Conservation (phyloP, 37 sponge, comb jelly and placozoan species). For the Beroe forskalii region DNA sequence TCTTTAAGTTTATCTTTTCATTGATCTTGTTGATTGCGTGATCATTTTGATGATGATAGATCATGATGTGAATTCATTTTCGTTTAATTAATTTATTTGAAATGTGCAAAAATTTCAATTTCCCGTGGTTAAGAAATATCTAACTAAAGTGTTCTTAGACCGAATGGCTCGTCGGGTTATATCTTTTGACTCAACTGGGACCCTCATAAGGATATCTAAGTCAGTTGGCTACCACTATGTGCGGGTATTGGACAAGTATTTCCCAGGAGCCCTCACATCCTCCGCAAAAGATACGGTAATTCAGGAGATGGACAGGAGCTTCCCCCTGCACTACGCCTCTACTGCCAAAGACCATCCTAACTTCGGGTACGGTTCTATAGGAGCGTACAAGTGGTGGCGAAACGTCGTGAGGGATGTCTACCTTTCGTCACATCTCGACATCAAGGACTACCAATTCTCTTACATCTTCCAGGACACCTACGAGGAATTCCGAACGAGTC, state of each 20-base stretch:
- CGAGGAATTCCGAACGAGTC: neutral
- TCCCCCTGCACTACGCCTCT: neutral
- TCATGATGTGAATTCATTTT: no score
- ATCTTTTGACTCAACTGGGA: slow-evolving; percentile 37
- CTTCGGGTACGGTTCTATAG: slow-evolving; percentile 50
- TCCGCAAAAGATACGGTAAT: neutral
- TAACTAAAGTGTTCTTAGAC: no score
- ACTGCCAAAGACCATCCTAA: neutral
- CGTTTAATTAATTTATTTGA: no score
- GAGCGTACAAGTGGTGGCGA: slow-evolving; percentile 7
- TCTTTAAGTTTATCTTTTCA: no score
- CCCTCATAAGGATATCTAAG: slow-evolving; percentile 2
- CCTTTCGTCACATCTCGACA: slow-evolving; percentile 30
- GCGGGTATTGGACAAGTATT: neutral
- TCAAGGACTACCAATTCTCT: slow-evolving; percentile 38
- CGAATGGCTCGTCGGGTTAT: no score
- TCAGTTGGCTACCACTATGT: slow-evolving; percentile 47
- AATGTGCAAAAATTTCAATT: no score
- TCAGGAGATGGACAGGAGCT: neutral
- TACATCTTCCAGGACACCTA: slow-evolving; percentile 37
- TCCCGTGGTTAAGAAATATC: no score
- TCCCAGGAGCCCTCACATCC: slow-evolving; percentile 29
- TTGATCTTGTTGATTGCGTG: no score
- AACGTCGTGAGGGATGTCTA: neutral
- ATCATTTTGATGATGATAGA: no score